Evolutionary conservation across 2,113 vertebrate species (phyloP).

Genomic region (Columba livia): DNA sequence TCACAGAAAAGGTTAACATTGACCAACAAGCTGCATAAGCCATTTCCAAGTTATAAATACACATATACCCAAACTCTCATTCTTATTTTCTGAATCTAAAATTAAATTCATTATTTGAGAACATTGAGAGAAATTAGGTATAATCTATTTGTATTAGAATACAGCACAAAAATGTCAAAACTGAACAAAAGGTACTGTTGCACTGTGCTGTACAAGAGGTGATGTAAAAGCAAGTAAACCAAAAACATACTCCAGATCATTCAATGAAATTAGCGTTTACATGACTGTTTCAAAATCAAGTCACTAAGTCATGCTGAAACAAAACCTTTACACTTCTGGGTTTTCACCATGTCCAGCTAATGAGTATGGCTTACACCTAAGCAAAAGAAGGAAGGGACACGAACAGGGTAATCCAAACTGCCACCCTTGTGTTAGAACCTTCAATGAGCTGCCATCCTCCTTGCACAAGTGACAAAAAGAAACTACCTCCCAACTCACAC

Average conservation of each 20-base stretch:
- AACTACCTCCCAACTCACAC: background rate
- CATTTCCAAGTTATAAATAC: background rate
- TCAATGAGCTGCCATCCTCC: background rate
- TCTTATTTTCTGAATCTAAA: background rate
- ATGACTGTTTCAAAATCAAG: background rate
- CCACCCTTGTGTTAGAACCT: background rate
- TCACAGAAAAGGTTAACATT: background rate
- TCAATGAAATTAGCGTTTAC: background rate
- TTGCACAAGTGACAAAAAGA: background rate
- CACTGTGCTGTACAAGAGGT: rapidly evolving
- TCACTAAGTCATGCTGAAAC: background rate
- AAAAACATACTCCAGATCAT: background rate
- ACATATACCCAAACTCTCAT: background rate
- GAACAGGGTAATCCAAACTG: rapidly evolving
- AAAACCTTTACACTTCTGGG: background rate
- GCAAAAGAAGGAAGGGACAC: background rate
- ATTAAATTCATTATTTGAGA: background rate
- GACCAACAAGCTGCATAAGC: background rate
- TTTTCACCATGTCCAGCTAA: background rate
- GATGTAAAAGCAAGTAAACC: background rate
- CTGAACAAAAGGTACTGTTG: background rate
- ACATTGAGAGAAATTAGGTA: background rate
- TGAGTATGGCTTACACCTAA: background rate
- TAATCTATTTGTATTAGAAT: background rate
- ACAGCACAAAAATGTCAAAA: background rate